Base-by-base conservation (phyloP, 2,888 invertebrate genomes). In the Colletes collaris region DNA sequence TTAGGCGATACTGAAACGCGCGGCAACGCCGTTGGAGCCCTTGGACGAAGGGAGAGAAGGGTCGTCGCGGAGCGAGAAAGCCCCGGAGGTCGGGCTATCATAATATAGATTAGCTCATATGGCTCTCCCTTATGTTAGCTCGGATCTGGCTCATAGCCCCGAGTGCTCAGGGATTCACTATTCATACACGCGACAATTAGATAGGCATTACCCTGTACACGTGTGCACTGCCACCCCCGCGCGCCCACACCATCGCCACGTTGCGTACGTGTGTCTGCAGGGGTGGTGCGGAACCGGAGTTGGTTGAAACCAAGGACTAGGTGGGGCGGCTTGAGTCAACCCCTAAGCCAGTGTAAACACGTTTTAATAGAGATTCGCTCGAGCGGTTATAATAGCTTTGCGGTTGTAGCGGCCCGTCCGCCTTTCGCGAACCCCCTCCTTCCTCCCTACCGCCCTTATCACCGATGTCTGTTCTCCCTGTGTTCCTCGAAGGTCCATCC, bases 301-400 rank as follows among this genome's bases (percentile, higher is more conserved):
- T 88, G 88, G 89, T 86, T 88, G 89, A 87, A 84, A 86, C 87
- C 85, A 87, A 87, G 87, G 82, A 89, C 86, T 81, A 85, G 86
- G 88, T 87, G 91, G 91, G 91, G 89, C 89, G 90, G 92, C 90
- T 89, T 92, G 92, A 93, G 92, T 92, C 93, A 92, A 92, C 92
- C 93, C 93, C 92, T 92, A 91, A 92, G 92, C 93, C 92, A 93
- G 93, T 93, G 92, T 93, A 93, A 93, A 93, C 92, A 93, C 92
- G 92, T 92, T 93, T 93, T 93, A 93, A 93, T 93, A 93, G 93
- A 93, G 92, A 92, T 93, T 93, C 93, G 92, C 93, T 93, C 92
- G 93, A 93, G 93, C 93, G 93, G 92, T 91, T 92, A 92, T 93
- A 93, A 93, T 93, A 93, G 93, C 92, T 91, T 92, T 91, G 91